These are phyloP conservation scores for Eospalax fontanierii DNA, from an alignment of 2,797 vertebrate genomes.

Conservation along the genomic window DNA sequence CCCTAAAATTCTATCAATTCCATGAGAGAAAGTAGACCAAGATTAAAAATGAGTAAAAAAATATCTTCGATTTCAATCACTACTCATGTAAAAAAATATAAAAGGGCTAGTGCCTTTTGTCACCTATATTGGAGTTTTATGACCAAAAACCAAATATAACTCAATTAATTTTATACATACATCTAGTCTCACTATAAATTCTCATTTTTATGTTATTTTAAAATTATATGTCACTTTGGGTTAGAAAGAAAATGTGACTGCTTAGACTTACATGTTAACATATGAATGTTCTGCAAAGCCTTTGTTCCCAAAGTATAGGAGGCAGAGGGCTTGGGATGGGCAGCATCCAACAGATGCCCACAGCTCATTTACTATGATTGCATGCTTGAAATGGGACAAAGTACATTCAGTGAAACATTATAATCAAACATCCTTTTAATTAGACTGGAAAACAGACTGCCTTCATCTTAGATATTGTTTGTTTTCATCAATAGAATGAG, in stretches of 20 bases:
- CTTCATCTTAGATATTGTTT: constrained; percentile 87
- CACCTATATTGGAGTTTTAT: background rate
- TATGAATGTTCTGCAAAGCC: constrained; percentile 6
- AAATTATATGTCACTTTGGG: constrained; percentile 1
- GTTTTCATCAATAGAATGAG: constrained; percentile 87
- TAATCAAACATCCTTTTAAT: constrained; percentile 90
- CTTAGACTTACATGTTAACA: constrained; percentile 51
- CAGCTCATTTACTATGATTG: constrained; percentile 80
- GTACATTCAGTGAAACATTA: constrained; percentile 87
- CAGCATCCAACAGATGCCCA: constrained; percentile 58
- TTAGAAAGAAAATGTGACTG: background rate
- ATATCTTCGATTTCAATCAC: constrained; percentile 7
- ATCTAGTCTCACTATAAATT: background rate
- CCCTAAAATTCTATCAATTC: background rate
- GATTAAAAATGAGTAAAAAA: constrained; percentile 58
- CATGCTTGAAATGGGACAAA: constrained; percentile 86
- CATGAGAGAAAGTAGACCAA: background rate
- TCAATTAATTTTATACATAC: background rate
- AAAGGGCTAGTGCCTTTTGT: background rate
- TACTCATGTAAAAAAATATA: background rate
- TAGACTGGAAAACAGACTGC: constrained; percentile 85
- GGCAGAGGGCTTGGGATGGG: constrained; percentile 80
- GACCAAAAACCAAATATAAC: constrained; percentile 30
- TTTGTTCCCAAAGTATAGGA: background rate
- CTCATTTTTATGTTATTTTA: background rate